Conservation (phyloP, 2,797 vertebrate genomes). For the Sebastiscus tertius region DNA sequence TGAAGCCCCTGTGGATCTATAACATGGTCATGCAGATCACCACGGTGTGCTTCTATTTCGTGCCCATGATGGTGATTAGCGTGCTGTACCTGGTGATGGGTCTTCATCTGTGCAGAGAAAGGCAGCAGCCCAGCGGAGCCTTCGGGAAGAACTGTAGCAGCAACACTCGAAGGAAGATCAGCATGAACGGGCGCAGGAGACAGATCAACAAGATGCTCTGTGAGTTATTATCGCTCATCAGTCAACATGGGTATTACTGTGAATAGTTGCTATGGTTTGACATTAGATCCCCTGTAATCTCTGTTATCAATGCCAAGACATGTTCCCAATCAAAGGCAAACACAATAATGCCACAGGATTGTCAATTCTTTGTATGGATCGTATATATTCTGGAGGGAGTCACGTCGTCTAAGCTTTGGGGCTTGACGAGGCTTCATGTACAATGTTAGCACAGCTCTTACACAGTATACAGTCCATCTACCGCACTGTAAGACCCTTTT, state of each 20-base stretch:
- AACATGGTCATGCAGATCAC: constrained; percentile 86
- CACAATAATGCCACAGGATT: background rate
- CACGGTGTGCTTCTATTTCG: constrained; percentile 84
- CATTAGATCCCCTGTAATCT: constrained; percentile 29
- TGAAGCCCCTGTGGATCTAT: constrained; percentile 86
- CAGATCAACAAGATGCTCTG: constrained; percentile 88
- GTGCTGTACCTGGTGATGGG: constrained; percentile 85
- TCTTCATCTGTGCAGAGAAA: constrained; percentile 76
- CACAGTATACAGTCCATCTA: background rate
- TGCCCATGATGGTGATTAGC: constrained; percentile 84
- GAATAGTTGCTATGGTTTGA: background rate
- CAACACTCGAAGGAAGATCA: constrained; percentile 67
- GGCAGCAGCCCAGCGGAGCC: constrained; percentile 38
- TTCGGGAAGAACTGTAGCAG: constrained; percentile 63
- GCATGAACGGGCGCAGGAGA: constrained; percentile 70
- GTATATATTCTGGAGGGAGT: constrained; percentile 2
- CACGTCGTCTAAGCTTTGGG: background rate
- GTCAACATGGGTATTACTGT: background rate
- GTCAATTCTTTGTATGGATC: background rate
- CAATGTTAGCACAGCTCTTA: background rate
- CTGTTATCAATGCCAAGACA: constrained; percentile 23
- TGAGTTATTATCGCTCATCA: constrained; percentile 61
- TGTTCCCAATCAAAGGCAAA: background rate
- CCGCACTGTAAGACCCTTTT: background rate
- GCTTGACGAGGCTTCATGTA: background rate